Conservation (phyloP, 2,888 invertebrate species). For the Linnaemya vulpina region DNA sequence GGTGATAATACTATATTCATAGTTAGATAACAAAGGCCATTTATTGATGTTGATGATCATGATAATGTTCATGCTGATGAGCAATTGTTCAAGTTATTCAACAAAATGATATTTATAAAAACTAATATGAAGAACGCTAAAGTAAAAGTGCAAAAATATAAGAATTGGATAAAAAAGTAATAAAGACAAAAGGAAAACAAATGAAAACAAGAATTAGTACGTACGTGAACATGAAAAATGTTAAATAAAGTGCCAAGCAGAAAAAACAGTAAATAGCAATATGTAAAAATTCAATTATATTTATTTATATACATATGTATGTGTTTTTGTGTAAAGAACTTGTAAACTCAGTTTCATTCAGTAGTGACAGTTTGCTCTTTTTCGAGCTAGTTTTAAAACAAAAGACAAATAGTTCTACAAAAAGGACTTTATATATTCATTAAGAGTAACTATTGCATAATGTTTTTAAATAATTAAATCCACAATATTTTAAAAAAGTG, state of each 20-base stretch:
- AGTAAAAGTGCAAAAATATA: constrained; percentile 58
- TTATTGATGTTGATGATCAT: constrained; percentile 62
- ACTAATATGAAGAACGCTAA: constrained; percentile 42
- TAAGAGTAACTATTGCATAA: neutral
- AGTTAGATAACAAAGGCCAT: constrained; percentile 70
- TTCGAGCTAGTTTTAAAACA: constrained; percentile 18
- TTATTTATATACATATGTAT: neutral
- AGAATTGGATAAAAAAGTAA: constrained; percentile 30
- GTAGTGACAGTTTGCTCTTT: constrained; percentile 46
- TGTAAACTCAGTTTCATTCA: constrained; percentile 64
- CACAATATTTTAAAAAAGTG: neutral
- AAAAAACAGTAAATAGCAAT: constrained; percentile 22
- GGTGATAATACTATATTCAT: constrained; percentile 37
- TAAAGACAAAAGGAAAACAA: constrained; percentile 47
- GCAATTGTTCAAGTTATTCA: constrained; percentile 64
- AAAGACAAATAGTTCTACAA: neutral
- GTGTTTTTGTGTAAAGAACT: constrained; percentile 18
- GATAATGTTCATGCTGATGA: constrained; percentile 57
- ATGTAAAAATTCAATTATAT: neutral
- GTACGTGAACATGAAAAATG: constrained; percentile 26
- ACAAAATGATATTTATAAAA: constrained; percentile 65
- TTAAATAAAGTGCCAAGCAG: constrained; percentile 28
- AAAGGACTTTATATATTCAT: neutral
- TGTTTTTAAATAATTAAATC: neutral
- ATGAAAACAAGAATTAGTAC: constrained; percentile 27